Conservation (phyloP, 2,113 vertebrate genomes). For the Leucosticte australis region DNA sequence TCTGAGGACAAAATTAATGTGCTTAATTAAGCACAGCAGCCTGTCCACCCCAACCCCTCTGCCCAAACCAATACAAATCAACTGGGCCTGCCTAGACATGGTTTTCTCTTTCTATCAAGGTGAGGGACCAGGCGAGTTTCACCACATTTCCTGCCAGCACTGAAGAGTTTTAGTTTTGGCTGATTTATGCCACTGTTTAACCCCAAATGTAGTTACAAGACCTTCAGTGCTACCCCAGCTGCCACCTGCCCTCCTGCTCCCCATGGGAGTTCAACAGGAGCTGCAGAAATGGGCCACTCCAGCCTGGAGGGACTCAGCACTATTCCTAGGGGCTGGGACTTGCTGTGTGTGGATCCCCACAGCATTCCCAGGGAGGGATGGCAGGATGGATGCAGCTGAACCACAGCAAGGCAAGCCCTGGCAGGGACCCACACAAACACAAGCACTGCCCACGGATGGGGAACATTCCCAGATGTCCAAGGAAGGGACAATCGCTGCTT, state of each 20-base stretch:
- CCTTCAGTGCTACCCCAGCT: no score
- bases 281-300: background rate
- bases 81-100: rapidly evolving
- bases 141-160: background rate
- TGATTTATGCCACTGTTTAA: background rate
- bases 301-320: background rate
- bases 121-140: background rate
- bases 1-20: background rate
- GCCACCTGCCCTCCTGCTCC: rapidly evolving
- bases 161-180: background rate
- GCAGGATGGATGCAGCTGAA: background rate
- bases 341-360: rapidly evolving
- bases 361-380: background rate
- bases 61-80: background rate
- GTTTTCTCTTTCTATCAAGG: background rate
- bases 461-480: background rate
- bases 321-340: background rate
- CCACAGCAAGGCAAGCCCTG: background rate
- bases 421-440: background rate
- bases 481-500: background rate
- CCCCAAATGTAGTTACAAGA: background rate
- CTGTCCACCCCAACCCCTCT: background rate
- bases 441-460: background rate
- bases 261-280: rapidly evolving
- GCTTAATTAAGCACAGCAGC: background rate